phyloP scores from a whole-genome alignment of 2,888 invertebrate genomes.

The Diadromus collaris region DNA sequence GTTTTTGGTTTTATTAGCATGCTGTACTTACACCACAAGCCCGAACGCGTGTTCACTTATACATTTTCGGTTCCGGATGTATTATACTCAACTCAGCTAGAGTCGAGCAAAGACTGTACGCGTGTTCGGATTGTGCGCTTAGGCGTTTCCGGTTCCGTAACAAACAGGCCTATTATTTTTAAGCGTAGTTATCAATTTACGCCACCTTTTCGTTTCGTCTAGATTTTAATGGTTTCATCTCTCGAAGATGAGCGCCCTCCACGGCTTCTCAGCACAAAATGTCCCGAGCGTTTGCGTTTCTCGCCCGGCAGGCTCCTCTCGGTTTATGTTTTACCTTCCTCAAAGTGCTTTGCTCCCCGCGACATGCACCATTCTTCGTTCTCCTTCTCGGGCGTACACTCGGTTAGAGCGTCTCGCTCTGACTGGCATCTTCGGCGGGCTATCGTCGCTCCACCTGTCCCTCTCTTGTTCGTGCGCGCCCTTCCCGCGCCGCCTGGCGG shows the following conservation, averaged over 20 bases:
- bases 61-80: no score
- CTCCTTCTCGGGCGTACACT: constrained; percentile 9
- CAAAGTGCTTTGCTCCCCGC: constrained; percentile 43
- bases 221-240: not conserved
- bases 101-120: no score
- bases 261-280: constrained; percentile 3
- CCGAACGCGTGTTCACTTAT: no score
- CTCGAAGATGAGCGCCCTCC: constrained; percentile 1
- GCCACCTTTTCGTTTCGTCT: not conserved
- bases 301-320: constrained; percentile 36
- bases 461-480: constrained; percentile 53
- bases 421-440: constrained; percentile 29
- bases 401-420: constrained; percentile 8
- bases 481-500: constrained; percentile 37
- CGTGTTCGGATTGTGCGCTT: no score
- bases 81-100: no score
- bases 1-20: no score
- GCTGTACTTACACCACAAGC: no score
- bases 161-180: no score
- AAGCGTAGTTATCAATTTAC: no score
- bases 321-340: constrained; percentile 37
- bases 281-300: constrained; percentile 7
- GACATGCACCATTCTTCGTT: constrained; percentile 43
- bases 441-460: constrained; percentile 47
- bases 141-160: no score